Evolutionary conservation across 2,888 invertebrate species (phyloP), one percentile per base, ranked within the genome.

Genomic region (Heliconius ethilla): DNA sequence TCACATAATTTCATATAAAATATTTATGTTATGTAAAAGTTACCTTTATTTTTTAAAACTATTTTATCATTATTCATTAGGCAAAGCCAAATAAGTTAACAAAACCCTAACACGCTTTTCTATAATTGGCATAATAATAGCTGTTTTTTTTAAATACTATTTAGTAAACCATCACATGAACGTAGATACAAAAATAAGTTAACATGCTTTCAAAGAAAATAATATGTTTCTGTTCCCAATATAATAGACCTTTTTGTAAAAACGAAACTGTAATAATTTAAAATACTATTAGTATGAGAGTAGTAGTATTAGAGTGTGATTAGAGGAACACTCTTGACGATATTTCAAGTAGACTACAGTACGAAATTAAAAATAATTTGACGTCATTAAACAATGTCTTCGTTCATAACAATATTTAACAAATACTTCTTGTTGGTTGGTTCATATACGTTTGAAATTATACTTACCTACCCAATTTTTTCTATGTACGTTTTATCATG

Each of bases 1-100:
- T 75, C 40, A 75, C n/a, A 37, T 40, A n/a, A 70, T 37, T 69
- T 75, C 25, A 55, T 75, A 62, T 75, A 15, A 25, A 15, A 33
- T 37, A 15, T 59, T 10, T 10, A 59, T 59, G 59, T 22, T 59
- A 11, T 59, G 59, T 59, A 59, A 59, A 59, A 59, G n/a, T 59
- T 59, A 1, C 0, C 3, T n/a, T n/a, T 59, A 11, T n/a, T 59
- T 10, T 59, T 59, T n/a, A 0, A 10, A 59, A n/a, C 3, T n/a
- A 59, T 10, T n/a, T 11, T 59, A 10, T n/a, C 4, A 59, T 59
- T 59, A 10, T 59, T 59, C 59, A 59, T 22, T 22, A n/a, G 2
- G 59, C 3, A n/a, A n/a, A 59, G 11, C 1, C n/a, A 59, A 55
- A 55, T 55, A 22, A 22, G 3, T 18, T 51, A 51, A 51, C 3